A percentile compares a stretch with the other conserved stretches of the same genome.
Evolutionary conservation across 2,113 vertebrate species (phyloP).

Genomic region (Ceyx melanurus): DNA sequence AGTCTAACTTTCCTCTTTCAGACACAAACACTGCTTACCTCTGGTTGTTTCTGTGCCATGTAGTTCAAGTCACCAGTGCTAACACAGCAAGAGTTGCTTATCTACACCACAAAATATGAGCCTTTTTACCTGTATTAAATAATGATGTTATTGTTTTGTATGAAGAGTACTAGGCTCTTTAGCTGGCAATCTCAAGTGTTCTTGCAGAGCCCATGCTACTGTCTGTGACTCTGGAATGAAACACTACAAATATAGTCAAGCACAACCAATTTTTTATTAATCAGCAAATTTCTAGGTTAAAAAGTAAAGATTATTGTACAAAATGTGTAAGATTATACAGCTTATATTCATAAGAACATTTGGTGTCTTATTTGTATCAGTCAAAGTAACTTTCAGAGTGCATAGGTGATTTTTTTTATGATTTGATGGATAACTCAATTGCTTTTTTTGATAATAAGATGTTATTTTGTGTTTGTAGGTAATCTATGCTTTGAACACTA

Average conservation of each 20-base stretch:
- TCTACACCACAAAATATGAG: too few relatives aligned
- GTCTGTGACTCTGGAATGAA: neutral
- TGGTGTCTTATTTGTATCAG: neutral
- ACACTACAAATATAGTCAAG: neutral
- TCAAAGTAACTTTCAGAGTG: neutral
- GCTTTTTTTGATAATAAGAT: neutral
- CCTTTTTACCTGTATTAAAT: too few relatives aligned
- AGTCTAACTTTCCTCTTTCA: neutral
- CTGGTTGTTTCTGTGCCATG: neutral
- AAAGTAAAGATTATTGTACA: neutral
- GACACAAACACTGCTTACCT: neutral
- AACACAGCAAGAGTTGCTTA: neutral
- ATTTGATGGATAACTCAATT: neutral
- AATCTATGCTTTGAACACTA: constrained; percentile 99
- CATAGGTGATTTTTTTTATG: neutral
- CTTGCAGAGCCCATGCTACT: neutral
- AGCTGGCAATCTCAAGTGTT: neutral
- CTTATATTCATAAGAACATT: neutral
- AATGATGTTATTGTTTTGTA: neutral
- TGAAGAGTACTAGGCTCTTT: neutral
- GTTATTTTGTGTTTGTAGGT: constrained; percentile 79
- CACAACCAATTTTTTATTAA: neutral
- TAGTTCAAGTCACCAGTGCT: neutral
- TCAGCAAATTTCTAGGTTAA: neutral
- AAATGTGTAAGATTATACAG: neutral